Evolutionary conservation across 2,888 invertebrate genomes (phyloP).

Genomic region (Scrobipalpa costella): DNA sequence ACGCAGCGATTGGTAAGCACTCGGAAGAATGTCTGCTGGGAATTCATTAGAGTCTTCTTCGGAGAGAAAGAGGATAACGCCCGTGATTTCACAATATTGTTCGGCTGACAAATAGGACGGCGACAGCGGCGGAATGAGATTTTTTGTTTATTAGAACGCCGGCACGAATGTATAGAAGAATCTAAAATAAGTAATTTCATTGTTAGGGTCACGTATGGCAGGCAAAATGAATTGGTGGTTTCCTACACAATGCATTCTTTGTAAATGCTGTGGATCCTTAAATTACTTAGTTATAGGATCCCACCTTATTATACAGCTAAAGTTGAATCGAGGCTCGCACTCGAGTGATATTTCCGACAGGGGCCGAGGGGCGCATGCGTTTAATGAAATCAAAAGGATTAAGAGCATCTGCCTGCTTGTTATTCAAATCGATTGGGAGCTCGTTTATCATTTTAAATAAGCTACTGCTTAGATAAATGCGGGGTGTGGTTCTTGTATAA

Average conservation of each 20-base stretch:
- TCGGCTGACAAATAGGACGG: slow-evolving; percentile 48
- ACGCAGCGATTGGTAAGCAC: slow-evolving; percentile 65
- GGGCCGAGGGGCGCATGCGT: slow-evolving; percentile 77
- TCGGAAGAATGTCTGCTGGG: slow-evolving; percentile 61
- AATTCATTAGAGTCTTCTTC: slow-evolving; percentile 63
- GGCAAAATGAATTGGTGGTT: slow-evolving; percentile 49
- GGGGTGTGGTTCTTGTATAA: slow-evolving; percentile 75
- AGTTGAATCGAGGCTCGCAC: slow-evolving; percentile 62
- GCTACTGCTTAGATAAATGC: slow-evolving; percentile 79
- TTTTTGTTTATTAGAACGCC: slow-evolving; percentile 35
- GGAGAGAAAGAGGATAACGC: slow-evolving; percentile 48
- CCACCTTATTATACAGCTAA: slow-evolving; percentile 63
- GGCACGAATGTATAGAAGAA: slow-evolving; percentile 35
- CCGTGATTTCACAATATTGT: slow-evolving; percentile 56
- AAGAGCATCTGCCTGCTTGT: slow-evolving; percentile 81
- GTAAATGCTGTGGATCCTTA: slow-evolving; percentile 43
- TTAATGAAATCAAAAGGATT: slow-evolving; percentile 82
- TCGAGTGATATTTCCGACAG: slow-evolving; percentile 81
- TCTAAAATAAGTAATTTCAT: slow-evolving; percentile 50
- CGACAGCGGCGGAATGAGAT: slow-evolving; percentile 39
- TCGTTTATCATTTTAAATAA: slow-evolving; percentile 80
- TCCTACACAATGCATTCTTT: slow-evolving; percentile 42
- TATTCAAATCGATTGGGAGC: slow-evolving; percentile 81
- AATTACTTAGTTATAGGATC: slow-evolving; percentile 48
- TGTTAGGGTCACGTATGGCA: slow-evolving; percentile 58